Base-by-base conservation (phyloP, 2,888 invertebrate genomes). In the Drosophila setosimentum region DNA sequence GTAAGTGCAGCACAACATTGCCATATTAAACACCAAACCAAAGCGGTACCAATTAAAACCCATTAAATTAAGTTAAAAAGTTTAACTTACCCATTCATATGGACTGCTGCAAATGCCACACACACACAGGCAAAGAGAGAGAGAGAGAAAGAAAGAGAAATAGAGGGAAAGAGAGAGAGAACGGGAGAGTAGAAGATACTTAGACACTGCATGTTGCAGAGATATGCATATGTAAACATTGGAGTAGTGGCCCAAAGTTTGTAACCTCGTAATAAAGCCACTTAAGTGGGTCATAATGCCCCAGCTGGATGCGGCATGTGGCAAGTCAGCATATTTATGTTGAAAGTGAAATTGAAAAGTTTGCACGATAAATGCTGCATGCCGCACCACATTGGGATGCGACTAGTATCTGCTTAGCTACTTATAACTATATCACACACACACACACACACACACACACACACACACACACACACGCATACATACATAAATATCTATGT, bases 211-310 rank as follows among this genome's bases (percentile, higher is more conserved):
- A 51, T 75, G 42, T 57, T 51, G 45, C 30, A 57, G 48, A 53
- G 51, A 57, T 73, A 59, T 75, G 51, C 50, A 66, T 74, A 63
- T 63, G 37, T 37, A 67, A 21, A 49, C 24, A 32, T 24, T 55
- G 18, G 45, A 45, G 45, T 54, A 57, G 61, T 61, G 62, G 65
- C 55, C 66, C 61, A 89, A 89, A 89, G 87, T 84, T 85, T 83
- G 88, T 83, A 90, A 90, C 87, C 89, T 89, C 88, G 77, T 86
- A 83, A 89, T 89, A 90, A 91, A 91, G 89, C 83, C 89, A 90
- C 90, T 91, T 90, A 91, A 91, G 90, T 90, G 90, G 91, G 89
- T 90, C 89, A 87, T 89, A 91, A 90, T 89, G 89, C 83, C 68
- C 57, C 65, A 65, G 75, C 73, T 55, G 53, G 59, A 55, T 35